Evolutionary conservation across 1,140 invertebrate genomes (phyloP).

Genomic region (Phocides pigmalion): DNA sequence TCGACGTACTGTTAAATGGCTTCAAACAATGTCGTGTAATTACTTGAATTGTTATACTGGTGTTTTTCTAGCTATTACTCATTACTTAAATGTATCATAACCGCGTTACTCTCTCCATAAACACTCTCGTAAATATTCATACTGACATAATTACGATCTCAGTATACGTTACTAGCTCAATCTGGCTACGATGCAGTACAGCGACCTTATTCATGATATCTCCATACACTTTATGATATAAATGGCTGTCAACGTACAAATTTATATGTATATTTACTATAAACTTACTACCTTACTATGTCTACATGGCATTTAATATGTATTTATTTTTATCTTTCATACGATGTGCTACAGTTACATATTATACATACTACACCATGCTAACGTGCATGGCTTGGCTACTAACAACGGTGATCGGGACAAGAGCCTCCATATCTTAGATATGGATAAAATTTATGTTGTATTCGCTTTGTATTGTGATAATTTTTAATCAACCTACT

Average conservation of each 20-base stretch:
- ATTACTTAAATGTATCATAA: background rate
- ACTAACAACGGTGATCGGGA: constrained; percentile 11
- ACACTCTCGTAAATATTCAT: background rate
- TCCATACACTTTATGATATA: background rate
- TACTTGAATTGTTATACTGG: background rate
- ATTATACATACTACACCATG: constrained; percentile 33
- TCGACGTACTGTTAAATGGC: constrained; percentile 34
- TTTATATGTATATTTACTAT: background rate
- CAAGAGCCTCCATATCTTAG: background rate
- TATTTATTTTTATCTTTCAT: no score
- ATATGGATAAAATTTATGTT: background rate
- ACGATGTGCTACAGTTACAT: background rate
- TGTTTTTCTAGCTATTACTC: background rate
- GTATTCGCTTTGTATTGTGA: constrained; percentile 2
- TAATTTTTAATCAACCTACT: no score
- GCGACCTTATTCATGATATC: background rate
- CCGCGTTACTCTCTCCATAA: background rate
- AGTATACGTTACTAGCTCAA: background rate
- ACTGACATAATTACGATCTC: background rate
- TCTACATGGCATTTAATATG: no score
- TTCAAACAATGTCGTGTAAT: constrained; percentile 7
- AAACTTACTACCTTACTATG: background rate
- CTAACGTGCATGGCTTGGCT: constrained; percentile 47
- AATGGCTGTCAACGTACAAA: background rate
- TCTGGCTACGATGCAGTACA: background rate